phyloP scores from a whole-genome alignment of 2,888 invertebrate genomes.

The Eristalinus sepulchralis region DNA sequence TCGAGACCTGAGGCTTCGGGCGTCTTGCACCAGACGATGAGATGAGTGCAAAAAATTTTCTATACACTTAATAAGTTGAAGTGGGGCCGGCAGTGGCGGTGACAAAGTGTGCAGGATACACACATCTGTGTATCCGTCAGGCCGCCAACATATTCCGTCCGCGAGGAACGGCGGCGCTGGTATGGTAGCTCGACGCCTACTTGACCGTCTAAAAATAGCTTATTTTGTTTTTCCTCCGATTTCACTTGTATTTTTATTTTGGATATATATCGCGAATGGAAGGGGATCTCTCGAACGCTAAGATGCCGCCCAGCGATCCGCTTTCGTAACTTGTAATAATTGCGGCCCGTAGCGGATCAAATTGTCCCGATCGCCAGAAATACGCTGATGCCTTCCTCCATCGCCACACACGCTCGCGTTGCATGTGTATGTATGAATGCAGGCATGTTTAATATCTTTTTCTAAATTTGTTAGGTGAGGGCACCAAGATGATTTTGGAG shows the following conservation, averaged over 20 bases:
- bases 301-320: conserved; percentile 4
- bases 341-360: conserved; percentile 29
- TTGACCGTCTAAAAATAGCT: conserved; percentile 58
- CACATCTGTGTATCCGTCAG: conserved; percentile 10
- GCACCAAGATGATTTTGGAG: conserved; percentile 88
- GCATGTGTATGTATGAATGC: not conserved
- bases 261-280: conserved; percentile 58
- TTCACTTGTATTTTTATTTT: conserved; percentile 65
- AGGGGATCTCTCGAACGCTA: conserved; percentile 35
- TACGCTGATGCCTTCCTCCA: conserved; percentile 38
- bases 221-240: conserved; percentile 64
- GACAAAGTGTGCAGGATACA: conserved; percentile 42
- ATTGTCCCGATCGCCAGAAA: conserved; percentile 54
- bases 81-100: conserved; percentile 35
- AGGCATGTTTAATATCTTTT: not conserved
- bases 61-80: conserved; percentile 44
- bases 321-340: conserved; percentile 23
- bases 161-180: conserved; percentile 2
- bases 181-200: conserved; percentile 66
- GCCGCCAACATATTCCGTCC: conserved; percentile 9
- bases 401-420: not conserved
- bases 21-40: conserved; percentile 42
- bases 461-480: conserved; percentile 81
- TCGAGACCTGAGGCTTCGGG: conserved; percentile 28
- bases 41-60: conserved; percentile 64